These are phyloP conservation scores for Percina caprodes DNA, from an alignment of 2,113 vertebrate genomes.

Conservation along the genomic window DNA sequence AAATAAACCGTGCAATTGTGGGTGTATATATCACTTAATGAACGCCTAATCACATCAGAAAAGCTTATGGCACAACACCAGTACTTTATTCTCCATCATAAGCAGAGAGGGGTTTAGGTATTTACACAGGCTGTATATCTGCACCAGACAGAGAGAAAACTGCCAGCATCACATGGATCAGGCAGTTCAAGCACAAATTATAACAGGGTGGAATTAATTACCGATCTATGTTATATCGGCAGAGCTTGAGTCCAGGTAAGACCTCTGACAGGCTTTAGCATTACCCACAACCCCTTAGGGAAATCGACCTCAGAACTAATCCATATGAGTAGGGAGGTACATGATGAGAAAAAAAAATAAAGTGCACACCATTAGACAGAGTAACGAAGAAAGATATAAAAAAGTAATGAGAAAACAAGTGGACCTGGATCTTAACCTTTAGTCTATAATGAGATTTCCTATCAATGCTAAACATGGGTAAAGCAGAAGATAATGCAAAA, in stretches of 20 bases:
- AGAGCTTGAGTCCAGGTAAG: constrained; percentile 40
- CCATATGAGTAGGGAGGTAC: constrained; percentile 43
- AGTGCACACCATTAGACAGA: constrained; percentile 27
- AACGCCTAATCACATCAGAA: constrained; percentile 52
- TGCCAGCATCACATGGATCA: constrained; percentile 33
- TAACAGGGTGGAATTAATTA: constrained; percentile 61
- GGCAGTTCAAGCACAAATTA: constrained; percentile 6
- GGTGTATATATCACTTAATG: constrained; percentile 42
- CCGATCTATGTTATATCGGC: constrained; percentile 53
- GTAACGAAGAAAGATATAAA: constrained; percentile 8
- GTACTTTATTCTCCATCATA: constrained; percentile 42
- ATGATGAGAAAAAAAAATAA: constrained; percentile 47
- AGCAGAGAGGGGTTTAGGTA: constrained; percentile 39
- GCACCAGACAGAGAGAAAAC: constrained; percentile 32
- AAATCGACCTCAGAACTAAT: constrained; percentile 66
- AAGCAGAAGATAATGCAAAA: constrained; percentile 25
- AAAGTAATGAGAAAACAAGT: constrained; percentile 54
- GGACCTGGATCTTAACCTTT: constrained; percentile 46
- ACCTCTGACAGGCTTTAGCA: constrained; percentile 47
- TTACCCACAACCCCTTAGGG: constrained; percentile 54
- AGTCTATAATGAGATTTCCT: constrained; percentile 36
- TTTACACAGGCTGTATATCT: constrained; percentile 47
- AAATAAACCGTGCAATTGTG: constrained; percentile 21
- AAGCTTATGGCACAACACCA: constrained; percentile 40
- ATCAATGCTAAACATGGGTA: constrained; percentile 27